Percentiles rank a stretch among this genome's conserved stretches.
These are phyloP conservation scores for Lota lota DNA, from an alignment of 2,113 vertebrate genomes.

Conservation along the genomic window DNA sequence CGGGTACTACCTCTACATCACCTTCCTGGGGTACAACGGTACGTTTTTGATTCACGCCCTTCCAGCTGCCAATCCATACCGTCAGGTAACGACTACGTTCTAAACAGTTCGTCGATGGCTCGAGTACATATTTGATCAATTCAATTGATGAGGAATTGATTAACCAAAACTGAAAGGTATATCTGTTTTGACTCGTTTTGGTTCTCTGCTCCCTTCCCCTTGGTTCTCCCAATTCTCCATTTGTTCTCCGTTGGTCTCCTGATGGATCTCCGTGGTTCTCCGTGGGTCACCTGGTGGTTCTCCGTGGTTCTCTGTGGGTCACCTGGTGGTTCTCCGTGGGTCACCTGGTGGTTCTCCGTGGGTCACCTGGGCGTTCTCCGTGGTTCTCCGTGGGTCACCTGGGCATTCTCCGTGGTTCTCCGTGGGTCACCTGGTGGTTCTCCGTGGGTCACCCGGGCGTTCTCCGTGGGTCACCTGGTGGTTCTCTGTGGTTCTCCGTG, in stretches of 20 bases:
- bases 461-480: background rate
- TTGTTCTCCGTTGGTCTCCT: background rate
- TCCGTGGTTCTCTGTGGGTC: background rate
- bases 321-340: background rate
- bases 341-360: no score
- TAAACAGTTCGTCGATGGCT: no score
- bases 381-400: background rate
- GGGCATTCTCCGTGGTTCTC: background rate
- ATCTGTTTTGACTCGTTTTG: background rate
- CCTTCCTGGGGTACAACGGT: constrained; percentile 97
- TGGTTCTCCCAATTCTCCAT: background rate
- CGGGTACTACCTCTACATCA: constrained; percentile 95
- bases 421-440: background rate
- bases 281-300: background rate
- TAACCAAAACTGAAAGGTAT: no score
- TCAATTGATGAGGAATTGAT: no score
- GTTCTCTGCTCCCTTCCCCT: background rate
- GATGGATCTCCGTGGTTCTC: background rate
- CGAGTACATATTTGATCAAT: no score
- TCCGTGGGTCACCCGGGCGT: no score
- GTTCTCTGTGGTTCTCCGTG: background rate
- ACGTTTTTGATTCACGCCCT: background rate
- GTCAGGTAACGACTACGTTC: no score
- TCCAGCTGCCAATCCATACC: no score
- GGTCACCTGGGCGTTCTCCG: background rate